Base-by-base conservation (phyloP, 2,113 vertebrate species). In the Riparia riparia region DNA sequence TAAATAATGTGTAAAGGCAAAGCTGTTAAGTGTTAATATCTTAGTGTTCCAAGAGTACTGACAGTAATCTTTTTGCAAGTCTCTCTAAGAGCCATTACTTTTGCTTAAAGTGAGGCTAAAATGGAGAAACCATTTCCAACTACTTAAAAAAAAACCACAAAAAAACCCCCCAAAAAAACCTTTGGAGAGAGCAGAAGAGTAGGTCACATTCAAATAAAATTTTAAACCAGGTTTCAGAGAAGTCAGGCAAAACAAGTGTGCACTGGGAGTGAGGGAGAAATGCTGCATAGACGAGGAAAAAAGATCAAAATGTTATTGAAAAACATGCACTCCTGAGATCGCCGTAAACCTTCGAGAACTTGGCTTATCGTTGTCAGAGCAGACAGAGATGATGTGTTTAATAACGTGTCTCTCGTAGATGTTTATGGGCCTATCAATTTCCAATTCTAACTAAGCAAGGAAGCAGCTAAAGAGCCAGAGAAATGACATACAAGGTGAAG, bases 21-120 rank as follows among this genome's bases (percentile, higher is more conserved):
- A 82, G 37, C 51, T 37, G 60, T 74, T 34, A 84, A 79, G 73
- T 56, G 65, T 74, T 95, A 79, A 45, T 93, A 74, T 63, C 49
- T n/a, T n/a, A 50, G 71, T 92, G 80, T 68, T 95, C 89, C 44
- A 41, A 19, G 65, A 78, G 72, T 78, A 95, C 49, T 89, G 89
- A 86, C 64, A 78, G 57, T 78, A 87, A 84, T 82, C 44, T 91
- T 77, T 84, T 41, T 78, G 26, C 53, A 92, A 86, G 44, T 81
- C 56, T 87, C 65, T 86, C 9, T 80, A 57, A 90, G 54, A 86
- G 22, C 37, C 71, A 45, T 88, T 90, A 28, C 42, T 18, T 97
- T 63, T 84, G 20, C 64, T 71, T 58, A 26, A 7, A 71, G 44
- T 8, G 29, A 63, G 15, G 24, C 39, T 71, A 37, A 71, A 95